These are phyloP conservation scores for Drosophila mauritiana DNA, from an alignment of 1,140 invertebrate species.

Conservation along the genomic window DNA sequence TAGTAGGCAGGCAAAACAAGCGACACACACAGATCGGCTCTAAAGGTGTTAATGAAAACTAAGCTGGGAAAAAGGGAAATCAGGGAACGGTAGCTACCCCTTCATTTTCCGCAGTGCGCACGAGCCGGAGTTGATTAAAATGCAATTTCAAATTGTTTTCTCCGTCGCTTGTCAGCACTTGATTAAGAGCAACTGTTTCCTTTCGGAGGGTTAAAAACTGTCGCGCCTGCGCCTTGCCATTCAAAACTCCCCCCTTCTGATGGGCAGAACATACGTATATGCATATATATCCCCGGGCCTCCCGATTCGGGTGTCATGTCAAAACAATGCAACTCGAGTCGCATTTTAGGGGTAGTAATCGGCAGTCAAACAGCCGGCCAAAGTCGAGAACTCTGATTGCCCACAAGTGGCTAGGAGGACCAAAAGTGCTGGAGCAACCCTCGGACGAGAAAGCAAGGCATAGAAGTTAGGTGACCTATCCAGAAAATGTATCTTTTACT, in stretches of 20 bases:
- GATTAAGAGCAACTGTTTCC: slow-evolving; percentile 72
- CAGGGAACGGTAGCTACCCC: slow-evolving; percentile 17
- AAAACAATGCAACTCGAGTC: slow-evolving; percentile 74
- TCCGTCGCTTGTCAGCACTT: slow-evolving; percentile 74
- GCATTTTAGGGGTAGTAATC: slow-evolving; percentile 54
- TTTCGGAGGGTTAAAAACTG: slow-evolving; percentile 38
- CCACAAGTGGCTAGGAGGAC: slow-evolving; percentile 56
- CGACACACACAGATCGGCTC: slow-evolving; percentile 11
- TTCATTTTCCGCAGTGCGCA: slow-evolving; percentile 3
- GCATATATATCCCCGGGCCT: slow-evolving; percentile 1
- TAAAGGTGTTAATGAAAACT: slow-evolving; percentile 77
- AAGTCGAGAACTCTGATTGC: slow-evolving; percentile 59
- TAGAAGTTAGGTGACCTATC: background rate
- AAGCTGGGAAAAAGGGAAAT: slow-evolving; percentile 38
- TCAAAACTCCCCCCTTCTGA: background rate
- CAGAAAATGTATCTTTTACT: too few species aligned
- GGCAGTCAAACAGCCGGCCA: slow-evolving; percentile 19
- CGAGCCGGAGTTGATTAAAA: slow-evolving; percentile 73
- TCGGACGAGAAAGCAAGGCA: slow-evolving; percentile 28
- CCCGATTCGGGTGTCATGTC: slow-evolving; percentile 67
- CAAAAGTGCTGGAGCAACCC: slow-evolving; percentile 37
- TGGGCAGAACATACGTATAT: background rate
- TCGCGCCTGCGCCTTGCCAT: slow-evolving; percentile 33
- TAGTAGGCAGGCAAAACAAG: slow-evolving; percentile 42
- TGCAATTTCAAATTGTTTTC: slow-evolving; percentile 77